These are phyloP conservation scores for Paralichthys olivaceus DNA, from an alignment of 2,113 vertebrate genomes.

Conservation along the genomic window DNA sequence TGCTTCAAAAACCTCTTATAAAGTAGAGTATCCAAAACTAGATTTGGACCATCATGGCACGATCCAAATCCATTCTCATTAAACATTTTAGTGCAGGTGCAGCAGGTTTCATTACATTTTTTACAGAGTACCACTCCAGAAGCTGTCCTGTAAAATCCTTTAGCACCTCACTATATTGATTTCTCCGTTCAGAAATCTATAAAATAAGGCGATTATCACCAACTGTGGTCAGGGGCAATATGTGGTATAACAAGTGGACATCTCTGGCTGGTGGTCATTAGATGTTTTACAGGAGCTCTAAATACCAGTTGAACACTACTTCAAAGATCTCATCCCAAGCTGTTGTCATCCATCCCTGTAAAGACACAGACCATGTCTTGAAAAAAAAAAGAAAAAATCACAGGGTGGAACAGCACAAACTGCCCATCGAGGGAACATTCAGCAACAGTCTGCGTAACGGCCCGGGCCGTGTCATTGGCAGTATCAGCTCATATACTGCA, in stretches of 20 bases:
- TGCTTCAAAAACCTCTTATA: constrained; percentile 8
- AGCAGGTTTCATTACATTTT: constrained; percentile 36
- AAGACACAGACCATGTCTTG: constrained; percentile 48
- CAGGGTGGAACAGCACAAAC: constrained; percentile 38
- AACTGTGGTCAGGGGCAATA: neutral
- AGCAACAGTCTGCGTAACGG: constrained; percentile 42
- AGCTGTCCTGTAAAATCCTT: constrained; percentile 39
- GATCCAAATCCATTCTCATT: constrained; percentile 22
- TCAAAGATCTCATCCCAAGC: constrained; percentile 59
- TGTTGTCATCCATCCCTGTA: constrained; percentile 56
- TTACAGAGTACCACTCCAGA: constrained; percentile 37
- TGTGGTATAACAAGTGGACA: neutral
- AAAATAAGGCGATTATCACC: constrained; percentile 5
- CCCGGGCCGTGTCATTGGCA: constrained; percentile 46
- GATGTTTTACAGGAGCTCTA: constrained; percentile 16
- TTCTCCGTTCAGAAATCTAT: constrained; percentile 1
- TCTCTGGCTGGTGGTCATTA: constrained; percentile 2
- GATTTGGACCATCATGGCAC: neutral
- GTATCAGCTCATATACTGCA: constrained; percentile 55
- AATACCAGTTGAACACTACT: constrained; percentile 15
- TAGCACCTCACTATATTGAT: constrained; percentile 11
- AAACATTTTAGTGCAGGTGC: constrained; percentile 27
- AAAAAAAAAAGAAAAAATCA: constrained; percentile 34
- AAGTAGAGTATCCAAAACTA: neutral
- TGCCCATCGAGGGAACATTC: constrained; percentile 44